phyloP scores from a whole-genome alignment of 2,113 vertebrate species.

The Corvus moneduloides region DNA sequence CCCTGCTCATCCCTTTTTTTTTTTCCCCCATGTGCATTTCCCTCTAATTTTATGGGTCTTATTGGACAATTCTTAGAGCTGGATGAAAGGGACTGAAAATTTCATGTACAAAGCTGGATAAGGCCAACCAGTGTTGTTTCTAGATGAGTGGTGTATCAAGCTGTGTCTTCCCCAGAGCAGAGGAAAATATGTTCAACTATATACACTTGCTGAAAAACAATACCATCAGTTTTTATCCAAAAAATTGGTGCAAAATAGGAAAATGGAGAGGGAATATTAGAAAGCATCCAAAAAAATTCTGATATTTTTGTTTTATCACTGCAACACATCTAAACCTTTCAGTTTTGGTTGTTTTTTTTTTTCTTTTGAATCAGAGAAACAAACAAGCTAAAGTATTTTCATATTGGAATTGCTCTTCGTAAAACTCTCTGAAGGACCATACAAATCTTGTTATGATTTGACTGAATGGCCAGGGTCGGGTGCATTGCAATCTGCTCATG shows the following conservation, averaged over 20 bases:
- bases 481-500: background rate
- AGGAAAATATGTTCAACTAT: background rate
- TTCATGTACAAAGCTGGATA: background rate
- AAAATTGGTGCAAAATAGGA: constrained; percentile 24
- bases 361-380: background rate
- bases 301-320: background rate
- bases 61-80: background rate
- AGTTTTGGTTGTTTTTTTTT: background rate
- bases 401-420: background rate
- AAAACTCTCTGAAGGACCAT: background rate
- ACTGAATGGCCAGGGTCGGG: constrained; percentile 26
- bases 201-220: background rate
- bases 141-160: background rate
- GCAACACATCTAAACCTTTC: background rate
- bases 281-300: background rate
- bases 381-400: background rate
- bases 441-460: constrained; percentile 6
- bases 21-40: background rate
- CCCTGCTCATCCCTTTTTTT: background rate
- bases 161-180: background rate
- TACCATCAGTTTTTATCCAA: constrained; percentile 18
- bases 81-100: background rate
- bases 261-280: constrained; percentile 35
- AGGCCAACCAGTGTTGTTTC: background rate
- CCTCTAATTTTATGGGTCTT: background rate